A percentile compares a stretch with the other conserved stretches of the same genome.
phyloP scores from a whole-genome alignment of 1,140 invertebrate genomes.

The Triops cancriformis region DNA sequence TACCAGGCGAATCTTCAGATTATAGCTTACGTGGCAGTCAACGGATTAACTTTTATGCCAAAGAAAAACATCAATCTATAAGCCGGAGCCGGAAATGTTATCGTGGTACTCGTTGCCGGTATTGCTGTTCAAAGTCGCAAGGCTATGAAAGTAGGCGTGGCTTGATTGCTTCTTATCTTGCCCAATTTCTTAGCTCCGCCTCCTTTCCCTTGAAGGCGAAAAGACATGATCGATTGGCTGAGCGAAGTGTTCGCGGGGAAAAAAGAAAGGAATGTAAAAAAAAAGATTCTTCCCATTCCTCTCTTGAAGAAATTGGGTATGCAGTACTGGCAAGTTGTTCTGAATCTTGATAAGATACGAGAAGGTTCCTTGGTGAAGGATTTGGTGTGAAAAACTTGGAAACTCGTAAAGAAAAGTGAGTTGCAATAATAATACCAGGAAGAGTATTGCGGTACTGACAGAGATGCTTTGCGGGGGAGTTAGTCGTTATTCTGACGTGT shows the following conservation, averaged over 20 bases:
- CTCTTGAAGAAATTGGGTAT: neutral
- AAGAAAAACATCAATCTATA: neutral
- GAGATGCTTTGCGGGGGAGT: neutral
- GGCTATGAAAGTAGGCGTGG: too few species aligned
- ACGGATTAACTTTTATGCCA: neutral
- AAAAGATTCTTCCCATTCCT: neutral
- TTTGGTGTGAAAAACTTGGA: neutral
- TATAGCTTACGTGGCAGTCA: slow-evolving; percentile 13
- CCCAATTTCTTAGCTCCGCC: neutral
- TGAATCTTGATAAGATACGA: neutral
- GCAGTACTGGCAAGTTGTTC: neutral
- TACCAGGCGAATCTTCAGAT: neutral
- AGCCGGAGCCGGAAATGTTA: neutral
- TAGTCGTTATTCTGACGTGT: neutral
- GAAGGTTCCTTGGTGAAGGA: neutral
- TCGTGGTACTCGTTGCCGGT: neutral
- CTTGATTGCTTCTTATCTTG: neutral
- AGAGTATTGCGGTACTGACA: neutral
- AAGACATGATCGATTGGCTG: neutral
- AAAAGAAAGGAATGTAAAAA: neutral
- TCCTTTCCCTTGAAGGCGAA: neutral
- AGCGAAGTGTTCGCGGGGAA: neutral
- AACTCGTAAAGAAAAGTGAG: neutral
- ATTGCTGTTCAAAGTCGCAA: too few species aligned
- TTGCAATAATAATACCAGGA: neutral